phyloP scores from a whole-genome alignment of 2,113 vertebrate genomes.

The Bothrops jararaca region DNA sequence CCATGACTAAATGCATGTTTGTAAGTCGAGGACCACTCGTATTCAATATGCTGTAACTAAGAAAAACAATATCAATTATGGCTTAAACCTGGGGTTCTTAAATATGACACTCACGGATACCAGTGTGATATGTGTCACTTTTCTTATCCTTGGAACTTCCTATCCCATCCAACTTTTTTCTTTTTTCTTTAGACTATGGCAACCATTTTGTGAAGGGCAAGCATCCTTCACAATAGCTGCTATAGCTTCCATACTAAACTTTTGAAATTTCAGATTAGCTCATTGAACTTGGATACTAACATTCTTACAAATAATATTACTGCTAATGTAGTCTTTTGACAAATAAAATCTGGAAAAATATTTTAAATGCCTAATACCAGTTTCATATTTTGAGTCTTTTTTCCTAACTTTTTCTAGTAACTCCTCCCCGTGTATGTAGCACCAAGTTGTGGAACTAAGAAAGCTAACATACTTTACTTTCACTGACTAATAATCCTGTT shows the following conservation, averaged over 20 bases:
- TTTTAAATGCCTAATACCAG: not conserved
- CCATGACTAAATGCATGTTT: not conserved
- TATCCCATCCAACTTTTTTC: not conserved
- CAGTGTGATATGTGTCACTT: not conserved
- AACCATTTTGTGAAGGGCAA: not conserved
- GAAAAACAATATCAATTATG: not conserved
- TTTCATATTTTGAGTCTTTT: not conserved
- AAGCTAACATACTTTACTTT: not conserved
- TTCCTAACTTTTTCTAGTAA: not conserved
- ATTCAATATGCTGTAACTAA: not conserved
- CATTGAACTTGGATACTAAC: not conserved
- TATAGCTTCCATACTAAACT: not conserved
- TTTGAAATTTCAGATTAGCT: not conserved
- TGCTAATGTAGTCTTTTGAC: not conserved
- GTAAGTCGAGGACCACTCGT: not conserved
- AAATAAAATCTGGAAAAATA: not conserved
- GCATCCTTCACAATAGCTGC: not conserved
- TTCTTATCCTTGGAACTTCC: not conserved
- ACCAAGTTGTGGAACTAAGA: not conserved
- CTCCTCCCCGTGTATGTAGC: not conserved
- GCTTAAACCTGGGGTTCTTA: not conserved
- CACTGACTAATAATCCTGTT: not conserved
- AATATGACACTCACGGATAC: not conserved
- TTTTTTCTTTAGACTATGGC: not conserved
- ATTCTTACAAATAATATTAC: not conserved